A percentile compares a stretch with the other conserved stretches of the same genome.
Conservation (phyloP, 1,140 invertebrate species). For the Anthonomus grandis region DNA sequence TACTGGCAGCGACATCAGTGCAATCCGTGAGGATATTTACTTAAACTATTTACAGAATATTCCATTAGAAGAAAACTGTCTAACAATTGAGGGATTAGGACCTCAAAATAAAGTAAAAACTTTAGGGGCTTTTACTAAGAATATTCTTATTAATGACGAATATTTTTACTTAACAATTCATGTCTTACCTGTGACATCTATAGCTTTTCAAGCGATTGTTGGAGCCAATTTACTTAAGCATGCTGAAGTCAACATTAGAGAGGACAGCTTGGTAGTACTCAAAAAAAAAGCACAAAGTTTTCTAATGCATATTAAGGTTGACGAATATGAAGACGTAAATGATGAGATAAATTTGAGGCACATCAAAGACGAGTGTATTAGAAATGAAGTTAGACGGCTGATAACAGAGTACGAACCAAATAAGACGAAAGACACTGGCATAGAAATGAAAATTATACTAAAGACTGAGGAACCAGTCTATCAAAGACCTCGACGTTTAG, state of each 20-base stretch:
- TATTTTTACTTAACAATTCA: neutral
- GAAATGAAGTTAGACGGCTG: slow-evolving; percentile 16
- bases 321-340: neutral
- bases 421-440: slow-evolving; percentile 14
- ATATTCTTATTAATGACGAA: neutral
- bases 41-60: neutral
- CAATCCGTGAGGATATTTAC: neutral
- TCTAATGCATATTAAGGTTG: neutral
- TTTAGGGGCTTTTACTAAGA: neutral
- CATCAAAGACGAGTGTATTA: neutral
- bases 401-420: slow-evolving; percentile 18
- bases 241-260: neutral
- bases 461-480: slow-evolving; percentile 36
- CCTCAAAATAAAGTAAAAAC: neutral
- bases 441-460: slow-evolving; percentile 27
- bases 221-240: neutral
- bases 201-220: neutral
- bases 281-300: neutral
- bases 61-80: neutral
- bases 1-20: slow-evolving; percentile 12
- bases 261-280: neutral
- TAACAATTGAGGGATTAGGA: neutral
- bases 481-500: slow-evolving; percentile 39
- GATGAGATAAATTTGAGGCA: neutral
- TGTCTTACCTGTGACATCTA: neutral